These are phyloP conservation scores for Melanogrammus aeglefinus DNA, from an alignment of 2,797 vertebrate species.

Conservation along the genomic window DNA sequence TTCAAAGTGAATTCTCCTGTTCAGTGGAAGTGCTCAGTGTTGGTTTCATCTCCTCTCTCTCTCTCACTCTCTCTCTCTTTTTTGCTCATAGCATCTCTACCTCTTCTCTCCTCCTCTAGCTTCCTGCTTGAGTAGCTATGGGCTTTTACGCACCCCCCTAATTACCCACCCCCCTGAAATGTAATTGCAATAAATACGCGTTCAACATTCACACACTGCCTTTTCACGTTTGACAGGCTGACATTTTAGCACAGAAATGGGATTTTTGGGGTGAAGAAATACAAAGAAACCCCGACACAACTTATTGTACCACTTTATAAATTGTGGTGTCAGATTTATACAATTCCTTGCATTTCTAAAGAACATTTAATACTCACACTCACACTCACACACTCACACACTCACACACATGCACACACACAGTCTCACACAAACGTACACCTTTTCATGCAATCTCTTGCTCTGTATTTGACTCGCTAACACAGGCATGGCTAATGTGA, in stretches of 20 bases:
- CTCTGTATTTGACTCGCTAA: conserved; percentile 54
- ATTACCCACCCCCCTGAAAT: conserved; percentile 17
- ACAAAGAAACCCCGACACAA: conserved; percentile 2
- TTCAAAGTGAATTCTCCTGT: conserved; percentile 42
- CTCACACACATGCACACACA: background rate
- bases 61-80: conserved; percentile 1
- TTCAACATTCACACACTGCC: conserved; percentile 1
- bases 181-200: conserved; percentile 27
- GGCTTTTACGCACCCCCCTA: conserved; percentile 18
- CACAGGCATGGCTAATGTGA: background rate
- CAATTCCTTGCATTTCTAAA: too few species aligned
- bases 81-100: background rate
- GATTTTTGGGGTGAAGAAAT: conserved; percentile 4
- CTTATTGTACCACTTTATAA: background rate
- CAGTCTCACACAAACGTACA: background rate
- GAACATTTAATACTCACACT: background rate
- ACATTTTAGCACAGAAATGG: background rate
- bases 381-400: background rate
- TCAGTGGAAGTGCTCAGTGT: conserved; percentile 29
- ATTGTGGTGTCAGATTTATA: too few species aligned
- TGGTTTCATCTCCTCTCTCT: conserved; percentile 16
- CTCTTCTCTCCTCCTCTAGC: background rate
- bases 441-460: background rate
- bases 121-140: conserved; percentile 26
- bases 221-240: background rate